These are phyloP conservation scores for Conus canariensis DNA, from an alignment of 2,888 invertebrate species.

Conservation along the genomic window DNA sequence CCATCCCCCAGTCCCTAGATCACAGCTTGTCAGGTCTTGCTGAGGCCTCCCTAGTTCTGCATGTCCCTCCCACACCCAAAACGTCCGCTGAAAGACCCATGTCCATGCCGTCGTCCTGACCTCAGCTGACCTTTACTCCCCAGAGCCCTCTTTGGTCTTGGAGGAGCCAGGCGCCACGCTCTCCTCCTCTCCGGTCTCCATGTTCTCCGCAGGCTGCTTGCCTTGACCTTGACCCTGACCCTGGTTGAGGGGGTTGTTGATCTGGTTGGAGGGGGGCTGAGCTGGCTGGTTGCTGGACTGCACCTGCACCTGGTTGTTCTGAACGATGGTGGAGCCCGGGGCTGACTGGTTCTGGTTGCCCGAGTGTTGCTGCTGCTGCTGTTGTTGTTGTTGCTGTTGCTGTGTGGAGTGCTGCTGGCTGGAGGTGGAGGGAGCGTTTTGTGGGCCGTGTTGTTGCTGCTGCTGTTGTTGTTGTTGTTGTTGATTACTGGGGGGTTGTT, in stretches of 20 bases:
- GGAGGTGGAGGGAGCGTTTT: constrained; percentile 57
- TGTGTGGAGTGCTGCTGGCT: constrained; percentile 55
- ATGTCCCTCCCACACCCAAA: background rate
- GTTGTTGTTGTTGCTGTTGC: constrained; percentile 50
- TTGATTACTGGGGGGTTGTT: constrained; percentile 26
- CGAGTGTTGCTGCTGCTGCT: constrained; percentile 33
- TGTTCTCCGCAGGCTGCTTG: constrained; percentile 51
- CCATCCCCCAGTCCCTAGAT: background rate
- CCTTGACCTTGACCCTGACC: constrained; percentile 10
- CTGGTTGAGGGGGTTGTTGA: constrained; percentile 66
- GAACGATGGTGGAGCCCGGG: constrained; percentile 43
- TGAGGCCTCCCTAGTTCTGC: no score
- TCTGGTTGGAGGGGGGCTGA: constrained; percentile 63
- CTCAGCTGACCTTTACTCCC: background rate
- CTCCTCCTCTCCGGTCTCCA: constrained; percentile 63
- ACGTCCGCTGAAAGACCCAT: background rate
- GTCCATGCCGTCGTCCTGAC: background rate
- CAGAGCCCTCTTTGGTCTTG: constrained; percentile 22
- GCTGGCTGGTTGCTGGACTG: constrained; percentile 50
- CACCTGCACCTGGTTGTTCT: constrained; percentile 67
- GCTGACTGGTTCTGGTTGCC: constrained; percentile 44
- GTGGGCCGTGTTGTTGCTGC: constrained; percentile 66
- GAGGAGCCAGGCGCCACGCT: background rate
- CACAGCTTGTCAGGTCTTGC: background rate
- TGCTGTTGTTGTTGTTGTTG: constrained; percentile 72